Base-by-base conservation (phyloP, 2,113 vertebrate species). In the Loxodonta africana region DNA sequence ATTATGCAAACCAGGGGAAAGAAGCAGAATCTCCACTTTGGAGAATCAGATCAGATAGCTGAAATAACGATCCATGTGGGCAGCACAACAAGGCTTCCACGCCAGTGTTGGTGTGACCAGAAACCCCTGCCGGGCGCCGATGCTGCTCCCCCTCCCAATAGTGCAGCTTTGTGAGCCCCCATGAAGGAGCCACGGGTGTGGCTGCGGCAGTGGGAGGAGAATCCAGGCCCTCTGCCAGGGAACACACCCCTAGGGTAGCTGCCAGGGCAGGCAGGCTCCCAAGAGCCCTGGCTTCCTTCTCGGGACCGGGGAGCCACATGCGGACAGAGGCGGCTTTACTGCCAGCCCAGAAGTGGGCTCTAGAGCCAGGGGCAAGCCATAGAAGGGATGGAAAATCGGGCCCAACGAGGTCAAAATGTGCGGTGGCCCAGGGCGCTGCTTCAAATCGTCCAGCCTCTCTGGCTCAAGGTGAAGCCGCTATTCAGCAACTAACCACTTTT, bases 271-370 rank as follows among this genome's bases (percentile, higher is more conserved):
- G 97, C 98, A 0, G 0, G 0, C 92, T 78, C 95, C 95, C 96
- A 97, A 97, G 96, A 98, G 98, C 88, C 97, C 98, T 97, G 98
- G 33, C 30, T 98, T 98, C 96, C 98, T 98, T 95, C 83, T 95
- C 95, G 96, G 98, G 98, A 97, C 96, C 92, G 97, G 98, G 98
- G 95, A 97, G 97, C 57, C 95, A 92, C 95, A 94, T 95, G 98
- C 83, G 97, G 97, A 98, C 98, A 98, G 98, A 98, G 97, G 95
- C 97, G 94, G 97, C 97, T 98, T 98, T 98, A 98, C 97, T 94
- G 98, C 97, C 96, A 98, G 96, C 95, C 53, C 92, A 95, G 97
- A 98, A 98, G 62, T 20, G 4, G 37, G 18, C 62, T 51, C 77
- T 18, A 1, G 33, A 57, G 51, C 51, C 83, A 9, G 15, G 44